Evolutionary conservation across 2,888 invertebrate genomes (phyloP).

Genomic region (Helobdella robusta): DNA sequence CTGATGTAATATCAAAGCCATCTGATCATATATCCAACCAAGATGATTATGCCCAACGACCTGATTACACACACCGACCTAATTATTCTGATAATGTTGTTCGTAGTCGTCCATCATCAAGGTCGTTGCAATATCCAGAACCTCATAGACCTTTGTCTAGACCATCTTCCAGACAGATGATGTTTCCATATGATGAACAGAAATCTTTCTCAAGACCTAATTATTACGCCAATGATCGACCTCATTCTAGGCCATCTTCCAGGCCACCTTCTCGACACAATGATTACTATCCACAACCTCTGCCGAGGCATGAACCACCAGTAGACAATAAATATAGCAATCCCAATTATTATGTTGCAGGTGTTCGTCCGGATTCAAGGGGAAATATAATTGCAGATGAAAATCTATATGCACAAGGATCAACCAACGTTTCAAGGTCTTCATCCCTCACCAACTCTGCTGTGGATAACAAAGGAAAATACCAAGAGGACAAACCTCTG

Average conservation of each 20-base stretch:
- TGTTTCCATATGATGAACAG: neutral
- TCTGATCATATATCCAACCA: too few relatives aligned
- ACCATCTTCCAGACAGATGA: neutral
- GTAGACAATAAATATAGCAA: too few relatives aligned
- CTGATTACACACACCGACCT: too few relatives aligned
- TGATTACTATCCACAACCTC: too few relatives aligned
- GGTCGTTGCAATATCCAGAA: neutral
- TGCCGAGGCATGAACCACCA: too few relatives aligned
- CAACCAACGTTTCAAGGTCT: neutral
- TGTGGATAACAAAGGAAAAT: neutral
- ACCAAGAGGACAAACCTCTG: neutral
- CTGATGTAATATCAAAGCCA: too few relatives aligned
- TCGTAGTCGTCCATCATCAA: neutral
- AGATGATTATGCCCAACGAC: too few relatives aligned
- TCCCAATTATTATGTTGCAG: too few relatives aligned
- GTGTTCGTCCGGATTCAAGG: too few relatives aligned
- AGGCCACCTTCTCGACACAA: neutral
- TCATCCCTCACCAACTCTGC: neutral
- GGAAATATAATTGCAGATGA: neutral
- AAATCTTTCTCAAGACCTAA: neutral
- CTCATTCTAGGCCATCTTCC: neutral
- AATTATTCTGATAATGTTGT: too few relatives aligned
- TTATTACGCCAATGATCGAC: neutral
- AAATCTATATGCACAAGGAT: neutral
- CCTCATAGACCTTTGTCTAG: neutral